Evolutionary conservation across 2,797 vertebrate species (phyloP).

Genomic region (Eutrigla gurnardus): DNA sequence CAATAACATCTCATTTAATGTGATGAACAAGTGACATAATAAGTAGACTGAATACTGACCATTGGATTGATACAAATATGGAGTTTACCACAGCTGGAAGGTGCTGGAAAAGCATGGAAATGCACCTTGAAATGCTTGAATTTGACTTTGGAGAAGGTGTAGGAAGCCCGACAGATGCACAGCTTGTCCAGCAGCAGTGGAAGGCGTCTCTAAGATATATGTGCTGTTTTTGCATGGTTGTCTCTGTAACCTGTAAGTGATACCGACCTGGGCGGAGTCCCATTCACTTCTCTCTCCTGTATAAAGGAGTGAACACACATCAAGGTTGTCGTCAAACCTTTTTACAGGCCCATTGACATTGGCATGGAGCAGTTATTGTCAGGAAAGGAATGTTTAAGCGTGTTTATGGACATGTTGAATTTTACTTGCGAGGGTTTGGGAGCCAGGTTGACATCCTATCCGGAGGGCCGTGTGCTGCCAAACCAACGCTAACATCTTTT

Average conservation of each 20-base stretch:
- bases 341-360: conserved; percentile 67
- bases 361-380: conserved; percentile 59
- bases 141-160: too few relatives aligned
- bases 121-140: too few relatives aligned
- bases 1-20: too few relatives aligned
- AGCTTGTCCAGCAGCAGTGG: conserved; percentile 46
- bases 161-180: not conserved
- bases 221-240: conserved; percentile 15
- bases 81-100: too few relatives aligned
- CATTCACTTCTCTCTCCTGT: conserved; percentile 5
- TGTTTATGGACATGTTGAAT: conserved; percentile 67
- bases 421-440: conserved; percentile 51
- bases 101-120: too few relatives aligned
- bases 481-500: conserved; percentile 26
- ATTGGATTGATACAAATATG: too few relatives aligned
- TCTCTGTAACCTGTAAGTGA: conserved; percentile 39
- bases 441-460: conserved; percentile 60
- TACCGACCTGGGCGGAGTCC: conserved; percentile 35
- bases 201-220: conserved; percentile 39
- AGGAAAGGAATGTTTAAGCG: conserved; percentile 62
- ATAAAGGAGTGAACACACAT: conserved; percentile 54
- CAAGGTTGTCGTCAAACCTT: conserved; percentile 58
- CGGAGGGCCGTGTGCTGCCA: conserved; percentile 11
- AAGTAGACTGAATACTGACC: too few relatives aligned
- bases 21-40: too few relatives aligned